Evolutionary conservation across 2,113 vertebrate species (phyloP), one percentile per base, ranked within the genome.

Genomic region (Platysteira castanea): DNA sequence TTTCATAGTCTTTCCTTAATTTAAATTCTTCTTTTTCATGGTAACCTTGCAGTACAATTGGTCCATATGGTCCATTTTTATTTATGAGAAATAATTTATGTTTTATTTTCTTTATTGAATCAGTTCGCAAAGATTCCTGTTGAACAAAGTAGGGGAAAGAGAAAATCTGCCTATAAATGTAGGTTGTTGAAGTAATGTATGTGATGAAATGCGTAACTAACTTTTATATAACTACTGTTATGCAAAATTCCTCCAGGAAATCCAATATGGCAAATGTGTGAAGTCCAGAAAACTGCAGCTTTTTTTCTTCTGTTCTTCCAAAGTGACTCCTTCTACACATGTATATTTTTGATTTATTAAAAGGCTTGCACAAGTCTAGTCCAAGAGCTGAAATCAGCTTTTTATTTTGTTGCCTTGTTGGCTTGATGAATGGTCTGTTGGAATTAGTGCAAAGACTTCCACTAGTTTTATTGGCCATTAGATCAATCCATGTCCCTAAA

Each of bases 11-110:
- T 85, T 93, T 71, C 56, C 79, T 77, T 92, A 84, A 81, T 87
- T 79, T 80, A 93, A 88, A 87, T 91, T 88, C 14, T 73, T 91
- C 61, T 88, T 95, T 94, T 89, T 93, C 49, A 52, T 91, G 42
- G 52, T 84, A 77, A 73, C 54, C 46, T 76, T 90, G 75, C 37
- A 59, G 35, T 68, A 74, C 52, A 86, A 68, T 88, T 94, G 56
- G 60, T 88, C 88, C 82, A 84, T 92, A 54, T 90, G 79, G 82
- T 59, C 90, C 46, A 30, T 84, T 93, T 93, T 89, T 84, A 77
- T 91, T 47, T 84, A 44, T 89, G 69, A 87, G 31, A 87, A 76
- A 65, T 73, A 89, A 61, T 65, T 71, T 60, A 41, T 75, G 31
- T 73, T 90, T 70, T 65, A 54, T 54, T 85, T 91, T 71, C 60